Evolutionary conservation across 2,113 vertebrate species (phyloP), one percentile per base, ranked within the genome.

Genomic region (Triplophysa dalaica): DNA sequence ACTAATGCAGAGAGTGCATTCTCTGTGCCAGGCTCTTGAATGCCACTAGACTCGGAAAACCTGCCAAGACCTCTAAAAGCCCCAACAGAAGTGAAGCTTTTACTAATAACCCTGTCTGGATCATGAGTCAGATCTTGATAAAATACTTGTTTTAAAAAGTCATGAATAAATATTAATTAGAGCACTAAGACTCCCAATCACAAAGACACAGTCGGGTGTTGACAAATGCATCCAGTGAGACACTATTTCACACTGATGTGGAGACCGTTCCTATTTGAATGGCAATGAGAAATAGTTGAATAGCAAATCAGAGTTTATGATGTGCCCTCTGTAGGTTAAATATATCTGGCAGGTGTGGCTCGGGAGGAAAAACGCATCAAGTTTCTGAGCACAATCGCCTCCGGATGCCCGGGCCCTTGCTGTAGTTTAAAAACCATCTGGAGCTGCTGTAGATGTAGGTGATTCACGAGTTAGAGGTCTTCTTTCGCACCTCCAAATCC

Each of bases 401-500:
- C 26, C 17, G 62, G 78, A 68, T 77, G 82, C 13, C 73, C 17
- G 43, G 33, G 16, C 21, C 63, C 63, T 54, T 65, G 74, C 69
- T 52, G 13, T 41, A 33, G 63, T 24, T 77, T 17, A n/a, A 73
- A 74, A 81, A 64, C 77, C 80, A 73, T 77, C 73, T 85, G 83
- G 70, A 56, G 8, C 38, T 61, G 63, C 73, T 67, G 62, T 74
- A 75, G 58, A 78, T 69, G 64, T 33, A 13, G n/a, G 38, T 16
- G 29, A 33, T 65, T 62, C 56, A 41, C 74, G 45, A 12, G 24
- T 80, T 70, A 22, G 19, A 16, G 33, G 66, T 69, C 65, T 76
- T 72, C 24, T 52, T 26, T 54, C 33, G 9, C 74, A 67, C 73
- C 61, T 77, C 19, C 19, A 38, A 22, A 43, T 22, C 26, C 33